phyloP scores from a whole-genome alignment of 2,113 vertebrate species.

The Labeo catla region DNA sequence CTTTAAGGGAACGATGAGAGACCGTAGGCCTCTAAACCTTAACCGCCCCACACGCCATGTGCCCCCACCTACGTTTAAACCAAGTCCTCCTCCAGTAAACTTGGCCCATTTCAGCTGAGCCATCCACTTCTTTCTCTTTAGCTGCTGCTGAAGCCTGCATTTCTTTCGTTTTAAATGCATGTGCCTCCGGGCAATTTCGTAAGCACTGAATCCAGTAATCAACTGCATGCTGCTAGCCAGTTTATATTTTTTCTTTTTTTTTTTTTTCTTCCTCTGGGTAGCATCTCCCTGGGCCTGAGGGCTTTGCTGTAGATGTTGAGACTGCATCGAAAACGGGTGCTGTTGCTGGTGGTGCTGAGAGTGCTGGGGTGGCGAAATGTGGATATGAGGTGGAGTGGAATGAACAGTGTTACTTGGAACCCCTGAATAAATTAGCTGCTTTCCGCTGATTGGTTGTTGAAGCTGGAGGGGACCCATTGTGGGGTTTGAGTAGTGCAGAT shows the following conservation, averaged over 20 bases:
- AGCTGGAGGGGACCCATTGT: slow-evolving; percentile 48
- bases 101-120: slow-evolving; percentile 69
- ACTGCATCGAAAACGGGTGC: slow-evolving; percentile 73
- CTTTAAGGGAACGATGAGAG: slow-evolving; percentile 71
- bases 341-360: slow-evolving; percentile 55
- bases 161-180: slow-evolving; percentile 64
- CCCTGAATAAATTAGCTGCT: slow-evolving; percentile 61
- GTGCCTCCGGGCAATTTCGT: slow-evolving; percentile 69
- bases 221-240: slow-evolving; percentile 73
- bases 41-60: slow-evolving; percentile 71
- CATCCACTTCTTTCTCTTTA: slow-evolving; percentile 69
- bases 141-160: slow-evolving; percentile 66
- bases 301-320: slow-evolving; percentile 69
- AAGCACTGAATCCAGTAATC: slow-evolving; percentile 69
- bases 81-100: slow-evolving; percentile 55
- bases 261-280: slow-evolving; percentile 68
- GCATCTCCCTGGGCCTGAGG: slow-evolving; percentile 62
- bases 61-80: slow-evolving; percentile 56
- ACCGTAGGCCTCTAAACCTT: slow-evolving; percentile 68
- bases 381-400: slow-evolving; percentile 56
- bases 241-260: slow-evolving; percentile 72
- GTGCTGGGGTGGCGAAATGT: slow-evolving; percentile 50
- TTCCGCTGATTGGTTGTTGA: slow-evolving; percentile 53
- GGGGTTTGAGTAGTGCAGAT: slow-evolving; percentile 56
- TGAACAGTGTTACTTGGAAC: slow-evolving; percentile 57